Evolutionary conservation across 2,888 invertebrate genomes (phyloP).

Genomic region (Endotricha flammealis): DNA sequence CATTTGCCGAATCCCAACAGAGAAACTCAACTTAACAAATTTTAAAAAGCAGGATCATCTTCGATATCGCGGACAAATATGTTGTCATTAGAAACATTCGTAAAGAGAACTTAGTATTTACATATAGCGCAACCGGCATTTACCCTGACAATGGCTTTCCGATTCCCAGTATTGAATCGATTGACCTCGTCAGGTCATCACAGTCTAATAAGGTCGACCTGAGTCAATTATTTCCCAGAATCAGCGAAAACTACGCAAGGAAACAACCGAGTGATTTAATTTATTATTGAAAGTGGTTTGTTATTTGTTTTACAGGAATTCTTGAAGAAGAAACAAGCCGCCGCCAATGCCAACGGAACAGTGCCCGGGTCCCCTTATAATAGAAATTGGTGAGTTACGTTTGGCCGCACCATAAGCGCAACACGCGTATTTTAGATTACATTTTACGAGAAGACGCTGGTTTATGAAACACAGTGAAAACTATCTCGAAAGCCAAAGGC

Average conservation of each 20-base stretch:
- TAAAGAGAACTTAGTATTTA: too few species aligned
- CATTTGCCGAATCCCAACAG: too few species aligned
- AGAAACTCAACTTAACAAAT: too few species aligned
- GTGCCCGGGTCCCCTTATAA: slow-evolving; percentile 82
- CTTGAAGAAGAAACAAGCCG: slow-evolving; percentile 88
- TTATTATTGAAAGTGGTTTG: not conserved
- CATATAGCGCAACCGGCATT: not conserved
- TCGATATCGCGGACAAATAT: too few species aligned
- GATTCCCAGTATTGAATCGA: not conserved
- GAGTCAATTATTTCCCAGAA: not conserved
- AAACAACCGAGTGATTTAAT: not conserved
- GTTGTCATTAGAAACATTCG: too few species aligned
- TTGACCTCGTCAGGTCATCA: not conserved
- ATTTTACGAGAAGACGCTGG: too few species aligned
- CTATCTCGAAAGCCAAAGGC: too few species aligned
- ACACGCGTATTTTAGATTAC: too few species aligned
- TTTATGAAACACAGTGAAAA: too few species aligned
- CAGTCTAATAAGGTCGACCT: not conserved
- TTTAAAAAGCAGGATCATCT: too few species aligned
- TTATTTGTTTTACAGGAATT: slow-evolving; percentile 81
- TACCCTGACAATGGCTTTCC: slow-evolving; percentile 3
- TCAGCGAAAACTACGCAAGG: not conserved
- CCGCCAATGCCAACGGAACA: slow-evolving; percentile 84
- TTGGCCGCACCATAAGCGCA: too few species aligned
- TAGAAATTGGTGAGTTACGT: slow-evolving; percentile 84